Conservation (phyloP, 2,888 invertebrate genomes). For the Lobophora halterata region DNA sequence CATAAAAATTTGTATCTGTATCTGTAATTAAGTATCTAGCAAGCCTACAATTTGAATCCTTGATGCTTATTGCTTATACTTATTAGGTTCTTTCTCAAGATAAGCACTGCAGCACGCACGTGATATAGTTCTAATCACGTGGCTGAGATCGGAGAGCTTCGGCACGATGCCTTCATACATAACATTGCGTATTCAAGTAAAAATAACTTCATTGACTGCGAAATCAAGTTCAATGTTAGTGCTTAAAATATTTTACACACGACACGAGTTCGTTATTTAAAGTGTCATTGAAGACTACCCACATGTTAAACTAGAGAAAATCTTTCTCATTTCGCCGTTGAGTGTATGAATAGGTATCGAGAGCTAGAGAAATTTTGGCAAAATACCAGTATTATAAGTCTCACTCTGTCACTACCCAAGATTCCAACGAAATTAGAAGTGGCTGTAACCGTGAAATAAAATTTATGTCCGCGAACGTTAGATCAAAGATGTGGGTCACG, state of each 20-base stretch:
- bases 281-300: constrained; percentile 44
- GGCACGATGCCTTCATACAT: neutral
- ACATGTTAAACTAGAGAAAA: constrained; percentile 34
- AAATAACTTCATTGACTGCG: constrained; percentile 45
- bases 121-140: too few relatives aligned
- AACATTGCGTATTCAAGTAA: constrained; percentile 24
- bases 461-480: constrained; percentile 24
- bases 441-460: constrained; percentile 38
- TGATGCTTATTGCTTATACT: too few relatives aligned
- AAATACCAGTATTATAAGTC: constrained; percentile 46
- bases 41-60: too few relatives aligned
- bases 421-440: constrained; percentile 44
- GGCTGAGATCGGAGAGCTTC: neutral
- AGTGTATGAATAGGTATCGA: constrained; percentile 32
- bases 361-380: constrained; percentile 48
- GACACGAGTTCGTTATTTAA: constrained; percentile 29
- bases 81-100: too few relatives aligned
- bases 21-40: too few relatives aligned
- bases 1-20: too few relatives aligned
- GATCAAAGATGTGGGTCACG: constrained; percentile 29
- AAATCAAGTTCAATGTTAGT: constrained; percentile 56
- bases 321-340: constrained; percentile 35
- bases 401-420: constrained; percentile 47
- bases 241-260: constrained; percentile 53
- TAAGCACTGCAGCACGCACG: too few relatives aligned